Conservation (phyloP, 1,140 invertebrate genomes). For the Tribolium castaneum region DNA sequence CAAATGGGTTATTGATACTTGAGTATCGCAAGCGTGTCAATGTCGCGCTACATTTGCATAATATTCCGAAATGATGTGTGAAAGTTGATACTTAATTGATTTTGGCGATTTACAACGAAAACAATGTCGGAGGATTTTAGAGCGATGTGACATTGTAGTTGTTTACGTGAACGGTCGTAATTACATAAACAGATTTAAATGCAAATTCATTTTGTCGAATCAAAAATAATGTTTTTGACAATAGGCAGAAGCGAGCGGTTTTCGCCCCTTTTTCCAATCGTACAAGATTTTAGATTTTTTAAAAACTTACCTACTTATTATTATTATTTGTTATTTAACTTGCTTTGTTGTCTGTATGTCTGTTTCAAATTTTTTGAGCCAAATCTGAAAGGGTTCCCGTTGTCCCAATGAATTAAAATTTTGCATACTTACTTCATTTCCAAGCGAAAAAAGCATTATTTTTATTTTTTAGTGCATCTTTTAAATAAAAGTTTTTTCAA, state of each 20-base stretch:
- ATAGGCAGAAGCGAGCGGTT: background rate
- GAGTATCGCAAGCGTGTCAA: slow-evolving; percentile 20
- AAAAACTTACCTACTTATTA: too few species aligned
- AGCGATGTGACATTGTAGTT: background rate
- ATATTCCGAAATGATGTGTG: slow-evolving; percentile 13
- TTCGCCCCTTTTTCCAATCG: background rate
- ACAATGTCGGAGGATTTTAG: background rate
- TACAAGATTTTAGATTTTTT: too few species aligned
- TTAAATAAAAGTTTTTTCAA: too few species aligned
- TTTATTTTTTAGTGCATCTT: too few species aligned
- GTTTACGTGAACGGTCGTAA: background rate
- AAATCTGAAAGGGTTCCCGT: too few species aligned
- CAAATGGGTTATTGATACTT: background rate
- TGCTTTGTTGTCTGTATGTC: too few species aligned
- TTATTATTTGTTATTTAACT: too few species aligned
- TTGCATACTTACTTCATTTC: too few species aligned
- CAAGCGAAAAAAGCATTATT: too few species aligned
- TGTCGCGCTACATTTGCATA: slow-evolving; percentile 5
- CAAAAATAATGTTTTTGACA: background rate
- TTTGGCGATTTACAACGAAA: slow-evolving; percentile 6
- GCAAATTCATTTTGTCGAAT: background rate
- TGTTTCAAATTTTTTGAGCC: too few species aligned
- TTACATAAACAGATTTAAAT: background rate
- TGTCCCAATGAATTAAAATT: too few species aligned
- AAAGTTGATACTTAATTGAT: slow-evolving; percentile 10